phyloP scores from a whole-genome alignment of 2,113 vertebrate species.

The Actinemys pallida region DNA sequence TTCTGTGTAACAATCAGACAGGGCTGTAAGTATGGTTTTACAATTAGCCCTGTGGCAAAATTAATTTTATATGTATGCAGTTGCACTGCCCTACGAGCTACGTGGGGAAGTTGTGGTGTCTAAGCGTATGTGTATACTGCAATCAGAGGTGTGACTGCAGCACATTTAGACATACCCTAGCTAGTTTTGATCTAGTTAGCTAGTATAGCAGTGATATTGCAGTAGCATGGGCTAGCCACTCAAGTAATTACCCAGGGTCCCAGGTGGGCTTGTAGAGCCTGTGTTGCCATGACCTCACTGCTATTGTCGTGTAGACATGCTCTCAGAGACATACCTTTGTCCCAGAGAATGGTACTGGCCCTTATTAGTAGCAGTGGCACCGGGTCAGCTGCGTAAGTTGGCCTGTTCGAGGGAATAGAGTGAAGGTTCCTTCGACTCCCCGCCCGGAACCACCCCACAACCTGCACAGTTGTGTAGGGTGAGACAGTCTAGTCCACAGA shows the following conservation, averaged over 20 bases:
- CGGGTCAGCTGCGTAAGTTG: fast-evolving
- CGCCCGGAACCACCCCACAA: background rate
- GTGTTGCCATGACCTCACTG: no score
- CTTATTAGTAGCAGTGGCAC: background rate
- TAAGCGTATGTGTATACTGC: no score
- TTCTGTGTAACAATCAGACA: no score
- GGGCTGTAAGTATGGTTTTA: fast-evolving
- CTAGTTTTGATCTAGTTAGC: no score
- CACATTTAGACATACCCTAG: background rate
- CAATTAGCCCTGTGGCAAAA: fast-evolving
- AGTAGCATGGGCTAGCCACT: no score
- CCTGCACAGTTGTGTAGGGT: fast-evolving
- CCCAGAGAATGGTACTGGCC: background rate
- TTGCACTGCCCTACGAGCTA: background rate
- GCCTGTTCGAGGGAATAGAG: background rate
- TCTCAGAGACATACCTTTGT: background rate
- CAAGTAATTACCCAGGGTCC: no score
- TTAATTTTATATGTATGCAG: background rate
- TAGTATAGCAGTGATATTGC: background rate
- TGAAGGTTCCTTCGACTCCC: background rate
- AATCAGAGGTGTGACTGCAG: background rate
- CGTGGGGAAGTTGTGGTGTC: background rate
- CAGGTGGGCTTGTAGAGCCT: no score
- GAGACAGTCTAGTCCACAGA: background rate
- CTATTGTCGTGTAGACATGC: no score